Evolutionary conservation across 2,113 vertebrate genomes (phyloP).

Genomic region (Fulmarus glacialis): DNA sequence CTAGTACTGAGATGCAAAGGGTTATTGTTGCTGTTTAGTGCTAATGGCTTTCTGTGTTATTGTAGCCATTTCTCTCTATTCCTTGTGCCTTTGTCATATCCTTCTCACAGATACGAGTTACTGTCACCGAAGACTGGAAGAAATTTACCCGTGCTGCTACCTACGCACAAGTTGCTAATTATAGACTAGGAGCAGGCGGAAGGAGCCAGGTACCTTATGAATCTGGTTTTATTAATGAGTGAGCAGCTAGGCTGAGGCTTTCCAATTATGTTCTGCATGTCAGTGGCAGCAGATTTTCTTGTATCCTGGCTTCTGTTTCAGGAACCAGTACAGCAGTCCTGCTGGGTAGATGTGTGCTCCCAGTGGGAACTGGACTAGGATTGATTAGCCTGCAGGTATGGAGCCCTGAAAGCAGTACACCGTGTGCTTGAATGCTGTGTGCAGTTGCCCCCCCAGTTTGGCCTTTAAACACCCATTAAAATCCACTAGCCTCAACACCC

Average conservation of each 20-base stretch:
- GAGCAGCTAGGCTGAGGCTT: not conserved
- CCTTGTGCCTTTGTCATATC: not conserved
- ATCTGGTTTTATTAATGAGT: slow-evolving; percentile 13
- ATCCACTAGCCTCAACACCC: not conserved
- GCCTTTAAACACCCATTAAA: not conserved
- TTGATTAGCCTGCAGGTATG: not conserved
- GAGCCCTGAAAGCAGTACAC: not conserved
- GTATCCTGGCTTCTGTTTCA: not conserved
- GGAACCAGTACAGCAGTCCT: not conserved
- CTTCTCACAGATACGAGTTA: not conserved
- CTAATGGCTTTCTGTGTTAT: not conserved
- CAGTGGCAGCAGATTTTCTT: not conserved
- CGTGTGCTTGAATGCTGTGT: accelerated
- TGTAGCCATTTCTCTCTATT: not conserved
- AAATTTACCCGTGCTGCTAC: not conserved
- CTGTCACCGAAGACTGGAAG: not conserved
- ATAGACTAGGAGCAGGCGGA: not conserved
- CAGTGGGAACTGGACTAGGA: not conserved
- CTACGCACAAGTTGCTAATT: not conserved
- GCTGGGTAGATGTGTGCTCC: not conserved
- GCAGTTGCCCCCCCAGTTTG: accelerated
- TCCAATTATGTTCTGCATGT: not conserved
- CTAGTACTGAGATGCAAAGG: not conserved
- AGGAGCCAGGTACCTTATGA: not conserved
- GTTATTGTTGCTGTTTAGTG: not conserved